Percentiles rank a stretch among this genome's conserved stretches.
These are phyloP conservation scores for Psilanteris sp. DNA, from an alignment of 1,140 invertebrate species.

Conservation along the genomic window DNA sequence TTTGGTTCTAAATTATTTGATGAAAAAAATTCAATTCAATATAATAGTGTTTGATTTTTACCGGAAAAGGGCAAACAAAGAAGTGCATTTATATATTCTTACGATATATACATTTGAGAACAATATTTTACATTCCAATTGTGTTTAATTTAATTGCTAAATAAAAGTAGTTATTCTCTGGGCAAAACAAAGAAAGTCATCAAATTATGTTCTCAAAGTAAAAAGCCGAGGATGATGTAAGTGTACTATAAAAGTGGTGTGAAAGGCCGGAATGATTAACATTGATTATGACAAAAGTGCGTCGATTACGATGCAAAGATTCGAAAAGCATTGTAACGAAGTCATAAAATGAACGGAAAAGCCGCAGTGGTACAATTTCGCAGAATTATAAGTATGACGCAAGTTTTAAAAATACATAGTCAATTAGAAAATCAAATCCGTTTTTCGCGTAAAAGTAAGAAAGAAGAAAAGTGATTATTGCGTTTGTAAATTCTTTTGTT, in stretches of 20 bases:
- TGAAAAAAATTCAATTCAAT: too few species aligned
- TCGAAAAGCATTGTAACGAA: slow-evolving; percentile 34
- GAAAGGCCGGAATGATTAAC: slow-evolving; percentile 34
- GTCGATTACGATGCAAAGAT: slow-evolving; percentile 17
- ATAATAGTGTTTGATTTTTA: too few species aligned
- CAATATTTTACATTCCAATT: slow-evolving; percentile 27
- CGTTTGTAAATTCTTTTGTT: slow-evolving; percentile 45
- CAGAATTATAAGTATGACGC: slow-evolving; percentile 19
- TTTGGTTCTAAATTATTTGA: too few species aligned
- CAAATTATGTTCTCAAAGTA: slow-evolving; percentile 29
- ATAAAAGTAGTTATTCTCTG: slow-evolving; percentile 16
- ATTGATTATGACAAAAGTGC: slow-evolving; percentile 47
- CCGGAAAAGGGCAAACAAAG: too few species aligned
- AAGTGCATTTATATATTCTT: too few species aligned
- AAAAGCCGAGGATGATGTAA: slow-evolving; percentile 42
- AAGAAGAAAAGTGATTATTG: slow-evolving; percentile 46
- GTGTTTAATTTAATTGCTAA: slow-evolving; percentile 30
- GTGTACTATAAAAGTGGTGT: slow-evolving; percentile 48
- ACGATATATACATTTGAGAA: slow-evolving; percentile 14
- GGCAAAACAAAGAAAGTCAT: slow-evolving; percentile 40
- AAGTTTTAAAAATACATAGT: slow-evolving; percentile 31
- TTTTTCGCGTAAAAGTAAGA: slow-evolving; percentile 5
- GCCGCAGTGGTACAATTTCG: background rate
- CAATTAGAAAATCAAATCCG: slow-evolving; percentile 22
- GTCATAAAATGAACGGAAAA: slow-evolving; percentile 22